phyloP scores from a whole-genome alignment of 2,888 invertebrate species.

The Aricia artaxerxes region DNA sequence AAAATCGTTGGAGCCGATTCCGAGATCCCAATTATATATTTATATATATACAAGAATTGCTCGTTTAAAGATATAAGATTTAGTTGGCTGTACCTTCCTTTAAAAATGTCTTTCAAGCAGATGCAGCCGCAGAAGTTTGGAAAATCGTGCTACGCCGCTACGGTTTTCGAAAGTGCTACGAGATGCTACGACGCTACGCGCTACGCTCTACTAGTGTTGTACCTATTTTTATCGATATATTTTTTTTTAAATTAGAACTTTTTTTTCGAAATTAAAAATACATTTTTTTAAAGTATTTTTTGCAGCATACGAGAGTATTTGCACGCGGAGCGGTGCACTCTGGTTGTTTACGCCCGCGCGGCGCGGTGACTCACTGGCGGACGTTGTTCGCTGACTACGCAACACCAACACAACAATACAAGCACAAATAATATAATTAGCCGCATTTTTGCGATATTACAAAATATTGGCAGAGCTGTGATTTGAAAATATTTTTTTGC shows the following conservation, averaged over 20 bases:
- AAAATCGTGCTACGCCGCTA: neutral
- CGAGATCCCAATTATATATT: too few species aligned
- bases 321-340: conserved; percentile 43
- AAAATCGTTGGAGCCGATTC: too few species aligned
- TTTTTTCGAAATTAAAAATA: neutral
- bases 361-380: conserved; percentile 64
- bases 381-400: conserved; percentile 50
- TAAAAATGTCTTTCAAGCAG: too few species aligned
- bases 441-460: conserved; percentile 8
- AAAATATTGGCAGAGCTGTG: neutral
- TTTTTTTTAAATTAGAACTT: neutral
- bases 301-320: neutral
- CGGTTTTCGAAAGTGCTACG: conserved; percentile 1
- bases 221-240: neutral
- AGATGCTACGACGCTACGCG: neutral
- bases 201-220: neutral
- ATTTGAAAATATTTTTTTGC: neutral
- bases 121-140: too few species aligned
- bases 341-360: conserved; percentile 61
- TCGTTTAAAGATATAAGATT: too few species aligned
- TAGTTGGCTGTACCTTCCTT: too few species aligned
- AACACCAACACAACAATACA: conserved; percentile 47
- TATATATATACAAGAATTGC: too few species aligned
- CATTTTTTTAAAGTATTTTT: neutral
- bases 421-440: neutral